Conservation (phyloP, 1,140 invertebrate species). For the Listronotus oregonensis region DNA sequence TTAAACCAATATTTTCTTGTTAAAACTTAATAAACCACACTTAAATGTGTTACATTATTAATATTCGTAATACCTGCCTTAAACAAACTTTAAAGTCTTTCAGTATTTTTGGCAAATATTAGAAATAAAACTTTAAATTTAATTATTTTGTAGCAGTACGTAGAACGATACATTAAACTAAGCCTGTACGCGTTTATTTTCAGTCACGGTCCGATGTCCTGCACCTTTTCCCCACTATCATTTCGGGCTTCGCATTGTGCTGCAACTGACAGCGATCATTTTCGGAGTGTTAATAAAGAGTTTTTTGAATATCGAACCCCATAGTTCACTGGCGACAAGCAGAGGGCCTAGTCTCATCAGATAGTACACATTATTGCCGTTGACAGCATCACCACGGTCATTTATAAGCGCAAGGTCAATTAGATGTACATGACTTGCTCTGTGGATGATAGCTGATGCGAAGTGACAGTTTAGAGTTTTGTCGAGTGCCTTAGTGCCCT, state of each 20-base stretch:
- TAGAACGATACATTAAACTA: no score
- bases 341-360: conserved; percentile 42
- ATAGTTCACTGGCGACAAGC: conserved; percentile 46
- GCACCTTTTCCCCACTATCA: not conserved
- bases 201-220: no score
- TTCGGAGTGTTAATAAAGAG: conserved; percentile 53
- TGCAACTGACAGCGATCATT: conserved; percentile 51
- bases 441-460: conserved; percentile 33
- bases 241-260: conserved; percentile 12
- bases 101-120: no score
- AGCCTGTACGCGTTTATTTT: no score
- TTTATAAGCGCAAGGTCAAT: conserved; percentile 54
- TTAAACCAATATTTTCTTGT: no score
- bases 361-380: conserved; percentile 51
- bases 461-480: conserved; percentile 39
- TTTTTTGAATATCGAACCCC: conserved; percentile 49
- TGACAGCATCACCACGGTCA: conserved; percentile 51
- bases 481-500: conserved; percentile 17
- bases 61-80: no score
- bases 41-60: no score
- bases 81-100: no score
- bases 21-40: no score
- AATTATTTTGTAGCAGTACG: no score
- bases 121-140: no score
- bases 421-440: conserved; percentile 44